Percentiles rank a stretch among this genome's conserved stretches.
Evolutionary conservation across 2,113 vertebrate species (phyloP).

Genomic region (Salvelinus alpinus): DNA sequence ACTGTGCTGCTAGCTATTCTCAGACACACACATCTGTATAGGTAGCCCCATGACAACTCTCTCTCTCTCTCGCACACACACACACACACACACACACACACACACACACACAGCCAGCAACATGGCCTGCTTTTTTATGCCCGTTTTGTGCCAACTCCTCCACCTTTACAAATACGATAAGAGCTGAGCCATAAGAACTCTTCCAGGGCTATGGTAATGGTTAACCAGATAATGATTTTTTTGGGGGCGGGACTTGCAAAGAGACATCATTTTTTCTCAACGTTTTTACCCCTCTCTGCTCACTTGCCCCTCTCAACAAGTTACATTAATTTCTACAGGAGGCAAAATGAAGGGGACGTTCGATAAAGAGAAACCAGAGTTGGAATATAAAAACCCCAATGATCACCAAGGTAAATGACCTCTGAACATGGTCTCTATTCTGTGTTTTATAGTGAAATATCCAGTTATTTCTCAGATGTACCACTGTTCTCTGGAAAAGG

Average conservation of each 20-base stretch:
- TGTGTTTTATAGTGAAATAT: too few species aligned
- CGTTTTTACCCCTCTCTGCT: slow-evolving; percentile 31
- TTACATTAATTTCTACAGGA: slow-evolving; percentile 60
- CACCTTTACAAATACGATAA: slow-evolving; percentile 82
- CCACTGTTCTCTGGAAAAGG: too few species aligned
- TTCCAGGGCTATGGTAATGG: slow-evolving; percentile 69
- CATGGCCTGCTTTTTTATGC: too few species aligned
- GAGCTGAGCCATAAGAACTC: slow-evolving; percentile 65
- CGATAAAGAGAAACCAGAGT: slow-evolving; percentile 52
- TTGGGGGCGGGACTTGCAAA: slow-evolving; percentile 58
- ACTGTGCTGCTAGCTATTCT: background rate
- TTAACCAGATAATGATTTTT: slow-evolving; percentile 77
- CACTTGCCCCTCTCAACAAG: slow-evolving; percentile 39
- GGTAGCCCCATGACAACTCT: background rate
- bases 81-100: background rate
- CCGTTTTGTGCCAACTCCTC: slow-evolving; percentile 68
- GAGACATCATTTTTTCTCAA: slow-evolving; percentile 62
- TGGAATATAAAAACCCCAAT: slow-evolving; percentile 11
- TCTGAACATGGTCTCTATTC: slow-evolving; percentile 15
- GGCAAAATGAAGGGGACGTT: slow-evolving; percentile 69
- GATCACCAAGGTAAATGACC: slow-evolving; percentile 66
- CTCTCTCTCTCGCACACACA: background rate
- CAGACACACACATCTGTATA: background rate
- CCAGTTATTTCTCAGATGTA: too few species aligned
- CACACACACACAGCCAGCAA: too few species aligned